Evolutionary conservation across 2,888 invertebrate species (phyloP).

Genomic region (Strigamia crassipes): DNA sequence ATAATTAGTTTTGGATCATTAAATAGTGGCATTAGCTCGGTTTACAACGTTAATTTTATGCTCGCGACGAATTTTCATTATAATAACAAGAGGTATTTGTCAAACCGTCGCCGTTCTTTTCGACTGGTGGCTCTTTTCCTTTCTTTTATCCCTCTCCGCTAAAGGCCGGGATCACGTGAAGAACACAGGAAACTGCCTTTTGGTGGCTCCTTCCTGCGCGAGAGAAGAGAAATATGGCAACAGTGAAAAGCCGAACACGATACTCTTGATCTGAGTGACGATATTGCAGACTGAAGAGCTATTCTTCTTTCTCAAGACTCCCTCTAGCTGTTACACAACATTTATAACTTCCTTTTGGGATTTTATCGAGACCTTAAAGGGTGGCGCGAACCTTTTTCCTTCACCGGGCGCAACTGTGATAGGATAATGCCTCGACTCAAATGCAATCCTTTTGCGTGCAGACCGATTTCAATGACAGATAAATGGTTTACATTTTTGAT

Average conservation of each 20-base stretch:
- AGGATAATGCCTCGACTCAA: not conserved
- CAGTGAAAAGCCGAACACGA: constrained; percentile 32
- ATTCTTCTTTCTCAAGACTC: constrained; percentile 28
- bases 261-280: constrained; percentile 42
- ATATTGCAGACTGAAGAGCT: constrained; percentile 40
- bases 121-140: not conserved
- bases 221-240: constrained; percentile 29
- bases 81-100: not conserved
- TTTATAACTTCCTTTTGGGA: constrained; percentile 36
- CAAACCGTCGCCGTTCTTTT: not conserved
- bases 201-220: constrained; percentile 3
- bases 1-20: constrained; percentile 37
- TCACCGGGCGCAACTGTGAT: not conserved
- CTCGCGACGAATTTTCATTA: not conserved
- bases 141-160: not conserved
- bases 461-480: not conserved
- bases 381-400: not conserved
- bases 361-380: constrained; percentile 40
- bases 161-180: not conserved
- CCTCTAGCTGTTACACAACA: constrained; percentile 24
- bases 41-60: constrained; percentile 28
- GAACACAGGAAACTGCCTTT: constrained; percentile 8
- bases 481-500: not conserved
- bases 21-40: constrained; percentile 1
- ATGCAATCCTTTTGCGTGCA: too few species aligned